Evolutionary conservation across 2,797 vertebrate species (phyloP).

Genomic region (Allobates femoralis): DNA sequence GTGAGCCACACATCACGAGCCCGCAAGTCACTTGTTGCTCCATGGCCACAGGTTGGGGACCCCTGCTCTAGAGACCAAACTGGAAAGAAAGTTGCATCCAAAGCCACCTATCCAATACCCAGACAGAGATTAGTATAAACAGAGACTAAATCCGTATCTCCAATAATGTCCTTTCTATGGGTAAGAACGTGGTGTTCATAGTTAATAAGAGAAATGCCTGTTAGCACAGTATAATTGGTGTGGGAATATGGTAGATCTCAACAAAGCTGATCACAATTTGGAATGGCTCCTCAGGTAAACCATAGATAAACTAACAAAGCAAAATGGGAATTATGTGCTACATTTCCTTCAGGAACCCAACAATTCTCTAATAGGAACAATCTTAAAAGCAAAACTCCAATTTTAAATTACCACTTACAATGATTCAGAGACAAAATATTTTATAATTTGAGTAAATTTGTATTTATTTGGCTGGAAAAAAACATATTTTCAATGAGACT

Average conservation of each 20-base stretch:
- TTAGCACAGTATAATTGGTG: slow-evolving; percentile 31
- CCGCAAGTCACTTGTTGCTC: no score
- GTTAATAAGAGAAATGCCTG: slow-evolving; percentile 31
- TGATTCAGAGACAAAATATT: not conserved
- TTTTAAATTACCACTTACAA: not conserved
- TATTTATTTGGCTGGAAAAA: no score
- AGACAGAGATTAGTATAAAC: not conserved
- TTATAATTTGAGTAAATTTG: not conserved
- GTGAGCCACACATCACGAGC: no score
- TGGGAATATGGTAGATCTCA: slow-evolving; percentile 25
- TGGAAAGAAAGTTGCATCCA: not conserved
- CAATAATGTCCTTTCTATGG: not conserved
- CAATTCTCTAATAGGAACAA: not conserved
- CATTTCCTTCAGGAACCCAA: not conserved
- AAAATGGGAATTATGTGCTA: slow-evolving; percentile 1
- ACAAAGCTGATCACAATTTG: slow-evolving; percentile 23
- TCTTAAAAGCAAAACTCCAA: not conserved
- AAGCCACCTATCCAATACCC: not conserved
- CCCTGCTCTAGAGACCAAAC: no score
- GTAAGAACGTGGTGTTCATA: not conserved
- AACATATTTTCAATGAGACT: no score
- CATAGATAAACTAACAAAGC: slow-evolving; percentile 15
- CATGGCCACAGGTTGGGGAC: no score
- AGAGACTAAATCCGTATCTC: not conserved
- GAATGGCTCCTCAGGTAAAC: slow-evolving; percentile 20